Evolutionary conservation across 1,140 invertebrate genomes (phyloP).

Genomic region (Pollicipes pollicipes): DNA sequence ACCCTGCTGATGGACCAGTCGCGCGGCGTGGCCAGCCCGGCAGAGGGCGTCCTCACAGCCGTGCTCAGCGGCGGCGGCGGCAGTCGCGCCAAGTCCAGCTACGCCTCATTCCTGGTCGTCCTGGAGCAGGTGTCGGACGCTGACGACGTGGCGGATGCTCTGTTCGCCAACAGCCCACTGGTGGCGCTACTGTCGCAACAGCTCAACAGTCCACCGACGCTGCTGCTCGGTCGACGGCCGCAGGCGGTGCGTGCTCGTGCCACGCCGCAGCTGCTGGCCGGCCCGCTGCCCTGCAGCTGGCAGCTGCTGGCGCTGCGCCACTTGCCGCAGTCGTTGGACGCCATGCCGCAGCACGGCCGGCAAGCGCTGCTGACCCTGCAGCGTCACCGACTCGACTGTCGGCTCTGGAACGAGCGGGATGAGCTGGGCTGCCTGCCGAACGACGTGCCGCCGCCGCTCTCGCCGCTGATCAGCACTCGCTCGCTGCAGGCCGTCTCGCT

Average conservation of each 20-base stretch:
- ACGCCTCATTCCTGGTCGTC: conserved; percentile 20
- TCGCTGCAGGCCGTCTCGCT: too few relatives aligned
- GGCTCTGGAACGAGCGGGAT: neutral
- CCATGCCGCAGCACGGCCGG: neutral
- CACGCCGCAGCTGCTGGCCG: neutral
- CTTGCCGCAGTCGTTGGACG: neutral
- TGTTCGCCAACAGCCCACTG: neutral
- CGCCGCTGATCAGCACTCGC: too few relatives aligned
- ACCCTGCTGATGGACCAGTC: conserved; percentile 64
- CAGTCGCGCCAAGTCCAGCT: too few relatives aligned
- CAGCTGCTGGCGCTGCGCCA: neutral
- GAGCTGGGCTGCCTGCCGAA: neutral
- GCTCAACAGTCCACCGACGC: neutral
- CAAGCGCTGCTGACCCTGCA: neutral
- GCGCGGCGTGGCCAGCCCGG: conserved; percentile 59
- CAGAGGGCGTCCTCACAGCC: conserved; percentile 63
- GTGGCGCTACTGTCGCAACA: neutral
- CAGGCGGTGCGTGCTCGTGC: too few relatives aligned
- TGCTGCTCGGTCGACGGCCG: neutral
- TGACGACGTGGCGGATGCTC: neutral
- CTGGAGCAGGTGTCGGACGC: neutral
- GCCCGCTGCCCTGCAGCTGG: neutral
- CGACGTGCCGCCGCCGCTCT: too few relatives aligned
- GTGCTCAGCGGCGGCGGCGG: conserved; percentile 75
- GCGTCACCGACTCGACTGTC: neutral